These are phyloP conservation scores for Misgurnus anguillicaudatus DNA, from an alignment of 2,113 vertebrate species.

Conservation along the genomic window DNA sequence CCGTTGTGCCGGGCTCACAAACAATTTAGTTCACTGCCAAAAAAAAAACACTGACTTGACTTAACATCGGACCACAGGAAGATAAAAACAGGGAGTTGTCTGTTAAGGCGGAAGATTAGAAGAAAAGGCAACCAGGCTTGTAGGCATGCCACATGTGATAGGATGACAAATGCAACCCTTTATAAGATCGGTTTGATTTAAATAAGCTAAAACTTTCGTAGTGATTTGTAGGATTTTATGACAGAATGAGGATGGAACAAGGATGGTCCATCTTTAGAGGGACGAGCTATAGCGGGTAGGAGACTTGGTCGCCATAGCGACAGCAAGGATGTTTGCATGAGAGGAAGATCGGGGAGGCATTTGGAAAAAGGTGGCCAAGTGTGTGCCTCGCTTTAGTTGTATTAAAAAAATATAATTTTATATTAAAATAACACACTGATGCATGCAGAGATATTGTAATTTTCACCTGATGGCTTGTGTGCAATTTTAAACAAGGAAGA, in stretches of 20 bases:
- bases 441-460: conserved; percentile 54
- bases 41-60: conserved; percentile 45
- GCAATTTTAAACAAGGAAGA: conserved; percentile 23
- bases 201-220: not conserved
- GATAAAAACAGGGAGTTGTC: conserved; percentile 6
- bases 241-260: conserved; percentile 41
- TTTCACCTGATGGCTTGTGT: conserved; percentile 17
- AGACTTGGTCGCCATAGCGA: conserved; percentile 77
- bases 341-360: conserved; percentile 64
- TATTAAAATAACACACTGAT: conserved; percentile 1
- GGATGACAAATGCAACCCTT: not conserved
- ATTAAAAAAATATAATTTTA: conserved; percentile 34
- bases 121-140: not conserved
- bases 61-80: conserved; percentile 6
- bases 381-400: conserved; percentile 43
- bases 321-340: conserved; percentile 77
- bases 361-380: conserved; percentile 37
- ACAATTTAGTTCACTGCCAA: conserved; percentile 39
- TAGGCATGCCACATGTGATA: not conserved
- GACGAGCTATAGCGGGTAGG: conserved; percentile 66
- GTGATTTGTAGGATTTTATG: not conserved
- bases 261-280: conserved; percentile 63
- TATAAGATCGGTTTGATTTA: not conserved
- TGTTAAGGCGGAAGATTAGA: not conserved
- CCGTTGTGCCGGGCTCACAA: conserved; percentile 29